Base-by-base conservation (phyloP, 2,113 vertebrate species). In the Cyanoliseus patagonus region DNA sequence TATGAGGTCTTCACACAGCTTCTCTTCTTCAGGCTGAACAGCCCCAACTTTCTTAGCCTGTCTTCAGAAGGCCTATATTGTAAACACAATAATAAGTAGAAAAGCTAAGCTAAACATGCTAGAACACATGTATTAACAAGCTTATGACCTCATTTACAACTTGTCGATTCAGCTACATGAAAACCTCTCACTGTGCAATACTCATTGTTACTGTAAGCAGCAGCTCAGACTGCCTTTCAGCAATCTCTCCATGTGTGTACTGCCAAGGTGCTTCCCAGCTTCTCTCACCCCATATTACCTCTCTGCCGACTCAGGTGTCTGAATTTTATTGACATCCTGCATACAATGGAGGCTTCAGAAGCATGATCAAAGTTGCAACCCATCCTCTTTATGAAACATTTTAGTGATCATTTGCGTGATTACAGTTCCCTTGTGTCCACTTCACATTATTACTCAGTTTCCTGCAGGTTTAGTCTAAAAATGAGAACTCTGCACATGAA, bases 381-480 rank as follows among this genome's bases (percentile, higher is more conserved):
- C 75, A 69, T 85, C 67, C 67, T 83, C 75, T 92, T 94, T 70
- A 93, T 59, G 80, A 91, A 93, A 68, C 62, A 57, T 82, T 95
- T 86, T 49, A 86, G 62, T 19, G 73, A 47, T 96, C 76, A 75
- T 94, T 94, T 95, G 73, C 92, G 86, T 94, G 69, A 95, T 88
- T 96, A 94, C 88, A 95, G 83, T 92, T 94, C 95, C 77, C 93
- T 90, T 16, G 66, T 64, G 92, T 83, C 92, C 80, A 94, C 79
- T 96, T 95, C 85, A 42, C 64, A 28, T 66, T 24, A 90, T 86
- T 91, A 83, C 77, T 84, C 88, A 35, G 88, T 75, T 94, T 67
- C 86, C 88, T 79, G 70, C 62, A 47, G 35, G 19, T 82, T 94
- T 86, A 86, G 66, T 33, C 37, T 61, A 78, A 95, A 93, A 90